phyloP scores from a whole-genome alignment of 2,888 invertebrate species.

The Leptinotarsa tumamoca region DNA sequence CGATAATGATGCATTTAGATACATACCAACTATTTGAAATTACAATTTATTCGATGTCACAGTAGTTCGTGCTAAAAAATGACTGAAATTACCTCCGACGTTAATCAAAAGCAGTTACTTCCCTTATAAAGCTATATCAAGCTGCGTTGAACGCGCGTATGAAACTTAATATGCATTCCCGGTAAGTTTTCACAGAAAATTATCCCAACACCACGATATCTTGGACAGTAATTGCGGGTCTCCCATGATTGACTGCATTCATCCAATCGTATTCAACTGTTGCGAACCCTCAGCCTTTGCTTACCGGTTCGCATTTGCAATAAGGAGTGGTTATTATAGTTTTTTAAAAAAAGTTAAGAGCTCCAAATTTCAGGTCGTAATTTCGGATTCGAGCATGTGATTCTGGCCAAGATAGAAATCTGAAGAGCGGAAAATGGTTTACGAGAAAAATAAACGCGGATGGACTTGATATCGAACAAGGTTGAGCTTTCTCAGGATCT shows the following conservation, averaged over 20 bases:
- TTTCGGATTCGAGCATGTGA: constrained; percentile 52
- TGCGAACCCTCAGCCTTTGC: constrained; percentile 45
- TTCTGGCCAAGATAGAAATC: constrained; percentile 47
- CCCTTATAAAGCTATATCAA: constrained; percentile 41
- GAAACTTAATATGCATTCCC: constrained; percentile 41
- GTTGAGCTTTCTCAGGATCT: not conserved
- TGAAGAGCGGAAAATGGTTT: constrained; percentile 37
- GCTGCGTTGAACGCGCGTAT: constrained; percentile 35
- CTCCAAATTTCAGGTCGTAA: constrained; percentile 52
- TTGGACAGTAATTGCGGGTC: constrained; percentile 55
- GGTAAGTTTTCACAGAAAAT: constrained; percentile 43
- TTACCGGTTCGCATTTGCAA: constrained; percentile 56
- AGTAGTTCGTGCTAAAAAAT: too few species aligned
- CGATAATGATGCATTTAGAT: too few species aligned
- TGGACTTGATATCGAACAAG: constrained; percentile 11
- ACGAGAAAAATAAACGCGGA: constrained; percentile 27
- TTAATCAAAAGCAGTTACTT: not conserved
- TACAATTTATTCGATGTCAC: too few species aligned
- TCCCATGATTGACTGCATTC: constrained; percentile 59
- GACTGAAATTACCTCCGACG: not conserved
- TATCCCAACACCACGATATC: constrained; percentile 46
- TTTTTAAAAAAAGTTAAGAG: constrained; percentile 57
- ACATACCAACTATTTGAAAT: too few species aligned
- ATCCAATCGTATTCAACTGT: constrained; percentile 52
- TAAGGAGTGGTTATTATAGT: constrained; percentile 59